Evolutionary conservation across 2,888 invertebrate species (phyloP), one percentile per base, ranked within the genome.

Genomic region (Zaprionus bogoriensis): DNA sequence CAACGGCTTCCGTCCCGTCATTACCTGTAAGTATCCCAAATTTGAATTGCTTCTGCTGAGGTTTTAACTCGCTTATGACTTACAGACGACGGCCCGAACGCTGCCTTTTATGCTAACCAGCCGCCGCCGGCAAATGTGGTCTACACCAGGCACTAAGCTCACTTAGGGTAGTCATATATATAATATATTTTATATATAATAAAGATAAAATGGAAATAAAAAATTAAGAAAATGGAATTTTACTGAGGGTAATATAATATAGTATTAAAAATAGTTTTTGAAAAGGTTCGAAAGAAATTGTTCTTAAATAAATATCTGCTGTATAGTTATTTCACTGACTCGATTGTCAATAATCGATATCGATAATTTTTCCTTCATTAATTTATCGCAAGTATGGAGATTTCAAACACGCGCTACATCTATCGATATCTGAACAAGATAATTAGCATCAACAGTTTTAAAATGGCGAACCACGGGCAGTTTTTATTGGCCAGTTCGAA

Each of bases 1-100:
- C 42, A 87, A 88, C 46, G 90, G 90, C 3, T 90, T 80, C 60
- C 85, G 80, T 51, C 90, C 90, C 0, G 58, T 81, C 2, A 81
- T 89, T 19, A 88, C 90, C 30, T 89, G 89, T 89, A 62, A 82
- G 89, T 85, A 50, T 0, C 10, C 0, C 6, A 7, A 36, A 1
- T 1, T 19, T n/a, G 4, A 20, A 20, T 1, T 20, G 3, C 6
- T 23, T 23, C 6, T 23, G n/a, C n/a, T 9, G 14, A 6, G 41
- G 3, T 32, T n/a, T 36, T 3, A 42, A 22, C 10, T 48, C 0
- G 2, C 3, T 14, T 61, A n/a, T 51, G 4, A 0, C n/a, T 63
- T 74, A 17, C 44, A 88, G 88, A 88, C 61, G 88, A 85, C 60
- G 87, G 87, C 3, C 67, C 67, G 0, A 85, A 89, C 61, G 71